Conservation (phyloP, 2,797 vertebrate species). For the Ammospiza maritima region DNA sequence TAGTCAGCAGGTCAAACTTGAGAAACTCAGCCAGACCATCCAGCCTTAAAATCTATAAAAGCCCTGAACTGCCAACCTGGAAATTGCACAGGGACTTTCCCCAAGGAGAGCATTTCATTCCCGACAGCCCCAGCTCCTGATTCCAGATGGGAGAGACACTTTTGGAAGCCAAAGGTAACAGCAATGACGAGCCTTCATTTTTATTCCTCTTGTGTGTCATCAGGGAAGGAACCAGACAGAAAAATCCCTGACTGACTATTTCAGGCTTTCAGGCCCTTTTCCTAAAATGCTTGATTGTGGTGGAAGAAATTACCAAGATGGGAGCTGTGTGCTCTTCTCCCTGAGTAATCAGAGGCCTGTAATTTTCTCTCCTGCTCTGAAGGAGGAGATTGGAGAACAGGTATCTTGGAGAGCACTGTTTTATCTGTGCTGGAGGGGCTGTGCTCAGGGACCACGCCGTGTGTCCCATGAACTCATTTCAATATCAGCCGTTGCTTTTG, state of each 20-base stretch:
- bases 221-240: background rate
- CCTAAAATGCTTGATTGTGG: conserved; percentile 54
- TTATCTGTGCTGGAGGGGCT: background rate
- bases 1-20: accelerated
- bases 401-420: background rate
- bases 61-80: background rate
- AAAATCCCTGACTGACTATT: background rate
- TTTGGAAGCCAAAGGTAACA: background rate
- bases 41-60: background rate
- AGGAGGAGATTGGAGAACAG: background rate
- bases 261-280: conserved; percentile 49
- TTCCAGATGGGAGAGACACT: background rate
- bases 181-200: background rate
- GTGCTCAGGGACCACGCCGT: accelerated
- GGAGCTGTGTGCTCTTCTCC: background rate
- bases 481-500: background rate
- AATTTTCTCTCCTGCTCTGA: conserved; percentile 31
- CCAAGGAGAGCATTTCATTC: background rate
- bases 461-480: background rate
- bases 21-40: background rate
- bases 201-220: background rate
- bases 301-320: conserved; percentile 46
- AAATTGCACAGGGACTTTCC: background rate
- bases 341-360: conserved; percentile 50
- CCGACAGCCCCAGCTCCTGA: background rate